Evolutionary conservation across 2,888 invertebrate species (phyloP).

Genomic region (Tolmerus cingulatus): DNA sequence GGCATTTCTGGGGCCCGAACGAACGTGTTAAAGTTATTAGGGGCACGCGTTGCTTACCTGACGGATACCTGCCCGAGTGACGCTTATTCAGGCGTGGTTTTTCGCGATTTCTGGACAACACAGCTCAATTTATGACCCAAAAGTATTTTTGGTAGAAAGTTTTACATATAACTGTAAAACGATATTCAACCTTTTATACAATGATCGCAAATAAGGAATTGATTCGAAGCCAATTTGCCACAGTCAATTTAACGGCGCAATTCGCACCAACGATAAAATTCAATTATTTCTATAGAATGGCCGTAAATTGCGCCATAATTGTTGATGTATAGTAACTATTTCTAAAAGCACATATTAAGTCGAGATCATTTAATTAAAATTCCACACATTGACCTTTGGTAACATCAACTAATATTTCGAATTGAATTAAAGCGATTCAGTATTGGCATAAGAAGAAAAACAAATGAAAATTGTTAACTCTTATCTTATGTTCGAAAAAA

Average conservation of each 20-base stretch:
- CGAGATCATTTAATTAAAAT: not conserved
- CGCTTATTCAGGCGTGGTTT: conserved; percentile 23
- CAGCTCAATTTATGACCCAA: conserved; percentile 1
- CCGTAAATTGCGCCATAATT: not conserved
- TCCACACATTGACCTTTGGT: not conserved
- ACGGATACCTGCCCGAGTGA: not conserved
- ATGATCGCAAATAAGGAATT: not conserved
- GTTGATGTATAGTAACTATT: not conserved
- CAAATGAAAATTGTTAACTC: too few species aligned
- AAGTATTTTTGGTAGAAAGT: not conserved
- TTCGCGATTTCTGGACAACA: not conserved
- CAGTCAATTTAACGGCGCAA: not conserved
- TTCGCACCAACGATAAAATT: not conserved
- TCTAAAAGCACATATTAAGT: not conserved
- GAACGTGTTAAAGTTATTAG: conserved; percentile 15
- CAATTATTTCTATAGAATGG: not conserved
- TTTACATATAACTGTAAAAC: conserved; percentile 5
- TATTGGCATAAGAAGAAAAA: too few species aligned
- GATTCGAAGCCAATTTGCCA: not conserved
- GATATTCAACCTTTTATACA: not conserved
- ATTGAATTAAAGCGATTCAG: too few species aligned
- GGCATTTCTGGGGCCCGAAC: conserved; percentile 5
- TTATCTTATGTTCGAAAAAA: too few species aligned
- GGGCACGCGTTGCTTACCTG: conserved; percentile 31
- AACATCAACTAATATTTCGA: not conserved